Conservation (phyloP, 2,888 invertebrate species). For the Eledone cirrhosa region DNA sequence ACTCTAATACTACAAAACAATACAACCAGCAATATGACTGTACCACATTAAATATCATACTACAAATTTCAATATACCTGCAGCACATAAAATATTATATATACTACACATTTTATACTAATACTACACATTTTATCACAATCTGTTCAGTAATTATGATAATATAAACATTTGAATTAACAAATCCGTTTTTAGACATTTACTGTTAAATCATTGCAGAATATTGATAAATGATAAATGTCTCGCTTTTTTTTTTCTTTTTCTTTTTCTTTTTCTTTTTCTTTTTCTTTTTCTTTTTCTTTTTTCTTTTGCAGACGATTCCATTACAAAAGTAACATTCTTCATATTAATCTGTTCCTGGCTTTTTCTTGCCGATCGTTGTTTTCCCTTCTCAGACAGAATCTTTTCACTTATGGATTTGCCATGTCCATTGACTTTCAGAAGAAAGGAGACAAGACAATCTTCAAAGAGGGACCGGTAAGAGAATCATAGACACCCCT, state of each 20-base stretch:
- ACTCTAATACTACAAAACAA: too few relatives aligned
- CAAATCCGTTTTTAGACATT: too few relatives aligned
- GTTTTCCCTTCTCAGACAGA: conserved; percentile 15
- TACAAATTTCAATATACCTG: too few relatives aligned
- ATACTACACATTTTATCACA: too few relatives aligned
- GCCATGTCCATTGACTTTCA: conserved; percentile 2
- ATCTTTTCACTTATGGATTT: conserved; percentile 16
- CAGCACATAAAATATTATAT: too few relatives aligned
- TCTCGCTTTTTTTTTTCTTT: neutral
- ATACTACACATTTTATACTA: too few relatives aligned
- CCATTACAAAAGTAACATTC: conserved; percentile 25
- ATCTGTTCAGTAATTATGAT: too few relatives aligned
- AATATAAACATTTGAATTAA: too few relatives aligned
- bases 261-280: neutral
- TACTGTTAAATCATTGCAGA: too few relatives aligned
- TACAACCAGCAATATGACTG: too few relatives aligned
- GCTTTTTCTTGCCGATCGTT: conserved; percentile 9
- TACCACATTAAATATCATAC: too few relatives aligned
- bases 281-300: neutral
- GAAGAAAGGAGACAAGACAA: neutral
- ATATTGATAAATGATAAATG: too few relatives aligned
- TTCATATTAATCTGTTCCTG: conserved; percentile 24
- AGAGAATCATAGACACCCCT: neutral
- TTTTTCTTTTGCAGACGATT: neutral
- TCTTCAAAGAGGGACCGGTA: conserved; percentile 22